These are phyloP conservation scores for Heterodera carotae DNA, from an alignment of 1,140 invertebrate species.

Conservation along the genomic window DNA sequence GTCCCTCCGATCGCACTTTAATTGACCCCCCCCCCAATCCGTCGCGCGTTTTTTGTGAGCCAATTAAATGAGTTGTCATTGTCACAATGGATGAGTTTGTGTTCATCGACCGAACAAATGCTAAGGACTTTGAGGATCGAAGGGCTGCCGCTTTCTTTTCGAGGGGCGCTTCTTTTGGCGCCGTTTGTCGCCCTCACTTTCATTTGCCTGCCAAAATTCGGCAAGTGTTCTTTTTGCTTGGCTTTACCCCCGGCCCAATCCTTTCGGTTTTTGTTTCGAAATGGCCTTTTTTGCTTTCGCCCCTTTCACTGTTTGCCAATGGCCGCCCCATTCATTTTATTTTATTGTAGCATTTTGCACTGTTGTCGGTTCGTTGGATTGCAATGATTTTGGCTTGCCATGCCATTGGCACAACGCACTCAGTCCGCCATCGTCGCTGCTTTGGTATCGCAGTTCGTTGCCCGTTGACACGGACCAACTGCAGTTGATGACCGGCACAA, in stretches of 20 bases:
- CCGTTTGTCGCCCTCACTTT: too few species aligned
- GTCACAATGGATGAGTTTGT: not conserved
- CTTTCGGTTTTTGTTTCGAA: too few species aligned
- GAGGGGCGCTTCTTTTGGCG: not conserved
- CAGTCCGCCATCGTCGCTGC: slow-evolving; percentile 16
- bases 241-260: too few species aligned
- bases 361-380: not conserved
- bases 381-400: slow-evolving; percentile 11
- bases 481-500: slow-evolving; percentile 17
- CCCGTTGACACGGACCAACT: slow-evolving; percentile 8
- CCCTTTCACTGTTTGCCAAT: too few species aligned
- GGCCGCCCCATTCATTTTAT: too few species aligned
- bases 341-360: not conserved
- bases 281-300: too few species aligned
- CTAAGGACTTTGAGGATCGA: not conserved
- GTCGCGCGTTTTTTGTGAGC: not conserved
- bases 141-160: not conserved
- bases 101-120: not conserved
- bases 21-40: not conserved
- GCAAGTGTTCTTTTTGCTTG: too few species aligned
- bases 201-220: too few species aligned
- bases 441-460: slow-evolving; percentile 30
- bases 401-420: slow-evolving; percentile 29
- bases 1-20: not conserved
- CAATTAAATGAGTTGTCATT: not conserved